Evolutionary conservation across 2,888 invertebrate species (phyloP), one percentile per base, ranked within the genome.

Genomic region (Spatulosminthurus flaviceps): DNA sequence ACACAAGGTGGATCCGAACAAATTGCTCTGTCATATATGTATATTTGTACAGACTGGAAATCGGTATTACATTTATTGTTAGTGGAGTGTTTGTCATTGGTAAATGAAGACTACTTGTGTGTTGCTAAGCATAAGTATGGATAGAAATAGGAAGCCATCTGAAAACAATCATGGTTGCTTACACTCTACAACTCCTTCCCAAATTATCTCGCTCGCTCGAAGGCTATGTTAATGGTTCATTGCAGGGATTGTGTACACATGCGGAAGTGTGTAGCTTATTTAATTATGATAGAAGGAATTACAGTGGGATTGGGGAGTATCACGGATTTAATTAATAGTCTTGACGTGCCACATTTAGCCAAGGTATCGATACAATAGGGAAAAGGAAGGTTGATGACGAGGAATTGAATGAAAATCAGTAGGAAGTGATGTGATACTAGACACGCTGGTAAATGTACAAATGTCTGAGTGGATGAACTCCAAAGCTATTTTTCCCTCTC

Each of bases 281-380:
- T 51, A 51, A 51, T 51, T 51, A 51, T 51, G 51, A 51, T 51
- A n/a, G 51, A 51, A 51, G 51, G 51, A 51, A 51, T 51, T 51
- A 51, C 51, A 19, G 19, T 51, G 51, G 51, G n/a, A 9, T 51
- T n/a, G 16, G 51, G 51, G 4, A 19, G 16, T 51, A 51, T 51
- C 51, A 51, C 5, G 51, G 51, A n/a, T n/a, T n/a, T 51, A 51
- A 51, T 51, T 51, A 51, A 51, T 51, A 51, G 19, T 51, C 51
- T 16, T 51, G 51, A 51, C 51, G n/a, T 51, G 51, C 51, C n/a
- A n/a, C 19, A n/a, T 19, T 51, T 5, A 19, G n/a, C n/a, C n/a
- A 34, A 34, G 9, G 34, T 34, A 34, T 34, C 9, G 34, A 34
- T 34, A 34, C 5, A n/a, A 7, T 9, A 34, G 34, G 4, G 34